A percentile compares a stretch with the other conserved stretches of the same genome.
These are phyloP conservation scores for Cryptotis parvus DNA, from an alignment of 2,113 vertebrate species.

Conservation along the genomic window DNA sequence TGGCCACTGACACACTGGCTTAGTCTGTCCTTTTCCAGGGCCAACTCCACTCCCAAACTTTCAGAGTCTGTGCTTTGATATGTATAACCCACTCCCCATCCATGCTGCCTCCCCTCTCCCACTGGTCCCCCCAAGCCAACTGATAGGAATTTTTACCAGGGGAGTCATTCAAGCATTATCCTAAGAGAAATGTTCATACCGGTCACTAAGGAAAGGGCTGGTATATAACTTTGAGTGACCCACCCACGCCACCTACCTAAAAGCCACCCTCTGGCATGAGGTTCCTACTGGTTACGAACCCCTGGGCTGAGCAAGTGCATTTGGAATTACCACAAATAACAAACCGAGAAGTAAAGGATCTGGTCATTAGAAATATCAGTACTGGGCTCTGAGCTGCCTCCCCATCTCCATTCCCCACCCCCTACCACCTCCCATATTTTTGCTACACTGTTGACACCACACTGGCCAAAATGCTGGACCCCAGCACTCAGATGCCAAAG, in stretches of 20 bases:
- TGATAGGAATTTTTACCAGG: slow-evolving; percentile 12
- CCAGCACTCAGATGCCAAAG: not conserved
- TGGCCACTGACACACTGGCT: not conserved
- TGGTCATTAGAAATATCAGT: too few species aligned
- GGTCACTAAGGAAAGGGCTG: not conserved
- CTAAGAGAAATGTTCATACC: slow-evolving; percentile 12
- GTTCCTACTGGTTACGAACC: not conserved
- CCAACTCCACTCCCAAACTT: not conserved
- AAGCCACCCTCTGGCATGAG: not conserved
- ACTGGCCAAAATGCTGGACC: not conserved
- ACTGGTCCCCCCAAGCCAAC: not conserved
- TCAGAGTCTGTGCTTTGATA: not conserved
- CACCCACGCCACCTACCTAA: not conserved
- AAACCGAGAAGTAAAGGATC: not conserved
- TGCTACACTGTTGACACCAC: not conserved
- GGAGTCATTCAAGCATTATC: not conserved
- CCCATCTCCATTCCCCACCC: too few species aligned
- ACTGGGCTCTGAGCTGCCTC: too few species aligned
- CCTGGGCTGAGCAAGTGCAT: not conserved
- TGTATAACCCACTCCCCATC: not conserved
- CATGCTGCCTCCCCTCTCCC: not conserved
- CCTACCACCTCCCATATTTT: not conserved
- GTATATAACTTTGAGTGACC: not conserved
- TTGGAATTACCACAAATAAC: not conserved
- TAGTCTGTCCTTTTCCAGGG: not conserved